Evolutionary conservation across 2,888 invertebrate species (phyloP).

Genomic region (Cryptus armator): DNA sequence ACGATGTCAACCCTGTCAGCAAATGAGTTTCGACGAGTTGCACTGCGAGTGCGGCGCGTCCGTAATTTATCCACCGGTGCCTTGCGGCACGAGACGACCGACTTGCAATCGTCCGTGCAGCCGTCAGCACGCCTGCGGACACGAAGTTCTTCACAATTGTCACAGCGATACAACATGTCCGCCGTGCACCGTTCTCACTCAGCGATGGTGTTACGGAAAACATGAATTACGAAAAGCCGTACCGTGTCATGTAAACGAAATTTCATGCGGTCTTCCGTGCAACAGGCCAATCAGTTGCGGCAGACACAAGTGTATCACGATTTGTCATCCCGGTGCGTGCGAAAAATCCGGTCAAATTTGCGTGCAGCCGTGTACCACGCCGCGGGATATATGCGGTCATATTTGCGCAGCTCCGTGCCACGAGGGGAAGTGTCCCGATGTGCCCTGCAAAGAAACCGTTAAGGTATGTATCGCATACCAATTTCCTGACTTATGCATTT

Average conservation of each 20-base stretch:
- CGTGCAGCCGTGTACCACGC: conserved; percentile 91
- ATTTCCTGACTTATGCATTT: neutral
- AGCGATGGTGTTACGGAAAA: conserved; percentile 93
- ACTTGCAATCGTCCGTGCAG: conserved; percentile 92
- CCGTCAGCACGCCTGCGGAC: conserved; percentile 91
- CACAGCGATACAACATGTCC: conserved; percentile 92
- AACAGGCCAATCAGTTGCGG: conserved; percentile 92
- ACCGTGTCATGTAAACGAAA: conserved; percentile 93
- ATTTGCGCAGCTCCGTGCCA: conserved; percentile 95
- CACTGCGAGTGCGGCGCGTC: conserved; percentile 96
- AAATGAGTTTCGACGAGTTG: conserved; percentile 92
- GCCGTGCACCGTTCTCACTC: conserved; percentile 95
- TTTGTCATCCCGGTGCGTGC: conserved; percentile 92
- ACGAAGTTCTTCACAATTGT: conserved; percentile 94
- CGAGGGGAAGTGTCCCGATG: conserved; percentile 90
- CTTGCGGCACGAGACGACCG: conserved; percentile 96
- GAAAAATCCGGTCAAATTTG: conserved; percentile 90
- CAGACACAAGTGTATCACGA: conserved; percentile 93
- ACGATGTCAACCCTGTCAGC: conserved; percentile 82
- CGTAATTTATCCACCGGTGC: conserved; percentile 95
- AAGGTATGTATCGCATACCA: conserved; percentile 75
- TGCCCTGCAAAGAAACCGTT: conserved; percentile 90
- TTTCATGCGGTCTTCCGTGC: conserved; percentile 97
- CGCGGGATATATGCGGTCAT: conserved; percentile 92
- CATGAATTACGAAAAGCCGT: conserved; percentile 95